Evolutionary conservation across 1,140 invertebrate species (phyloP).

Genomic region (Laupala kohalensis): DNA sequence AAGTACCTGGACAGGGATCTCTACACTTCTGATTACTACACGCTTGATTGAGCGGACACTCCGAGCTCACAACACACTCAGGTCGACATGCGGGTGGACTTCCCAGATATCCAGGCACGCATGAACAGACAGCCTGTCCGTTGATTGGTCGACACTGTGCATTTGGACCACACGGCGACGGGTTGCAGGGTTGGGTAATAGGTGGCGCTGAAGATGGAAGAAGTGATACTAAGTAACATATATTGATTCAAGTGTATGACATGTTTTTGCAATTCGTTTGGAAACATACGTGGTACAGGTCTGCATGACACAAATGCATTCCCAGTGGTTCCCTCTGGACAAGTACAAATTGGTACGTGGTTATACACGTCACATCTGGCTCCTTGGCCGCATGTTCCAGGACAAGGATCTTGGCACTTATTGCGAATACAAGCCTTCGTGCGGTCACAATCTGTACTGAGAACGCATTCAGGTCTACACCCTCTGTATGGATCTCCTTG

Average conservation of each 20-base stretch:
- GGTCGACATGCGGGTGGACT: constrained; percentile 37
- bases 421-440: constrained; percentile 51
- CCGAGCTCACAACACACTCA: constrained; percentile 33
- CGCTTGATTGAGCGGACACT: constrained; percentile 31
- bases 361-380: constrained; percentile 54
- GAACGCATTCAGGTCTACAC: constrained; percentile 59
- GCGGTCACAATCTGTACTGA: constrained; percentile 53
- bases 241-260: not conserved
- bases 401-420: constrained; percentile 60
- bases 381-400: constrained; percentile 57
- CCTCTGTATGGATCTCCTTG: constrained; percentile 54
- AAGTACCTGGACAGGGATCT: constrained; percentile 37
- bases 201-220: constrained; percentile 19
- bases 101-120: constrained; percentile 33
- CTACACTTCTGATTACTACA: constrained; percentile 37
- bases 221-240: constrained; percentile 7
- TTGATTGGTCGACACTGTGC: constrained; percentile 35
- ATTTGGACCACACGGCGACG: constrained; percentile 41
- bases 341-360: constrained; percentile 58
- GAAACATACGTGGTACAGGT: constrained; percentile 11
- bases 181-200: constrained; percentile 33
- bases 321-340: constrained; percentile 48
- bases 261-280: too few species aligned
- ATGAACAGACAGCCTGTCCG: constrained; percentile 34
- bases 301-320: constrained; percentile 35